phyloP scores from a whole-genome alignment of 2,113 vertebrate species.

The Sinosuthora webbiana region DNA sequence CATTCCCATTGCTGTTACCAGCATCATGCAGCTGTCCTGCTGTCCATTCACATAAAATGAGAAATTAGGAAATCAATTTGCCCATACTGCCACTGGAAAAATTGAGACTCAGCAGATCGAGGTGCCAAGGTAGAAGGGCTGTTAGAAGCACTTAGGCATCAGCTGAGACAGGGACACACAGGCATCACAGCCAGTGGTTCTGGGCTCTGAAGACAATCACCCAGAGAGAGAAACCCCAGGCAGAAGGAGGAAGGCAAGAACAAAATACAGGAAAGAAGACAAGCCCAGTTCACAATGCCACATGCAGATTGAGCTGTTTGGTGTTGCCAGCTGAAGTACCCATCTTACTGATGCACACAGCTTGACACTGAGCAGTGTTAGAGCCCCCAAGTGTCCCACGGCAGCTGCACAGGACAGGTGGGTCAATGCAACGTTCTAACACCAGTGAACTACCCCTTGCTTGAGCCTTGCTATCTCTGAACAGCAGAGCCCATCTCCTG shows the following conservation, averaged over 20 bases:
- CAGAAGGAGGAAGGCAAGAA: not conserved
- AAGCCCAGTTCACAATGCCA: not conserved
- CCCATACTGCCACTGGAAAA: not conserved
- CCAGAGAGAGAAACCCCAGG: not conserved
- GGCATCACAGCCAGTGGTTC: not conserved
- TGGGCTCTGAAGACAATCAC: not conserved
- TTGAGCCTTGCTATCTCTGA: not conserved
- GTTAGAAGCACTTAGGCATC: not conserved
- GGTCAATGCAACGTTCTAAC: not conserved
- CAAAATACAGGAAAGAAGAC: not conserved
- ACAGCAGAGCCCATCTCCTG: not conserved
- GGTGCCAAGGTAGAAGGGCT: not conserved
- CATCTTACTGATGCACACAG: not conserved
- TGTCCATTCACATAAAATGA: not conserved
- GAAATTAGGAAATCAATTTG: not conserved
- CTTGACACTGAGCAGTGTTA: not conserved
- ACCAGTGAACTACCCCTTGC: not conserved
- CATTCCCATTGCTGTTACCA: not conserved
- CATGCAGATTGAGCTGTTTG: not conserved
- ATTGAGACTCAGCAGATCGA: not conserved
- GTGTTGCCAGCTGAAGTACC: not conserved
- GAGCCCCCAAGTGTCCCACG: fast-evolving
- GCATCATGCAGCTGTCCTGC: not conserved
- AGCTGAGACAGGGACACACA: not conserved
- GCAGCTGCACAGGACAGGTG: not conserved